A percentile compares a stretch with the other conserved stretches of the same genome.
Conservation (phyloP, 2,888 invertebrate species). For the Syritta pipiens region DNA sequence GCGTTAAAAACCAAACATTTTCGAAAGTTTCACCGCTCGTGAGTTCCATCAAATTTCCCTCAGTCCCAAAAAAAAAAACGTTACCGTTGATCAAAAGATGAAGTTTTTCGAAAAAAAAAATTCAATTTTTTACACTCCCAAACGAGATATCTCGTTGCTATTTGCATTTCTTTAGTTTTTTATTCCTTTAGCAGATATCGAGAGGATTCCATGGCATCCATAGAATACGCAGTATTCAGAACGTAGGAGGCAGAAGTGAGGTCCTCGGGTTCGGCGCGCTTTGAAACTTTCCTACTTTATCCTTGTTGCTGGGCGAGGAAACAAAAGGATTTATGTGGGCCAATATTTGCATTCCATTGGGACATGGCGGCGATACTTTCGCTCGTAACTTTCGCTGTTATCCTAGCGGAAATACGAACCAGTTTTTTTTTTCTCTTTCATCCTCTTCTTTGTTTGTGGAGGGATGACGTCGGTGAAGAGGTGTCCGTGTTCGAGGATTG, state of each 20-base stretch:
- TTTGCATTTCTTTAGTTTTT: conserved; percentile 56
- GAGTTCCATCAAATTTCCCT: too few relatives aligned
- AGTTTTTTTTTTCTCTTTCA: conserved; percentile 15
- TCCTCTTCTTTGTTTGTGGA: background rate
- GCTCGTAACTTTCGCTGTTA: conserved; percentile 50
- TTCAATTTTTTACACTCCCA: conserved; percentile 34
- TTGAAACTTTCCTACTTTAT: conserved; percentile 52
- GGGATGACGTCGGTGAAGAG: background rate
- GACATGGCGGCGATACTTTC: conserved; percentile 45
- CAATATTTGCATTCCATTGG: conserved; percentile 64
- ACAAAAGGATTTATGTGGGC: conserved; percentile 57
- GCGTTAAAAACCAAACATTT: too few relatives aligned
- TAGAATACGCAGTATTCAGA: too few relatives aligned
- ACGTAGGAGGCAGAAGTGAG: too few relatives aligned
- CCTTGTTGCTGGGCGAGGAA: conserved; percentile 12
- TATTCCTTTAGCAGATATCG: conserved; percentile 24
- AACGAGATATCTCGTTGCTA: conserved; percentile 46
- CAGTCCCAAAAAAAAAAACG: too few relatives aligned
- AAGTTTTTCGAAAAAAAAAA: conserved; percentile 32
- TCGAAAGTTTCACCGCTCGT: too few relatives aligned
- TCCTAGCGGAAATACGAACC: conserved; percentile 27
- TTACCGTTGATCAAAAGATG: conserved; percentile 37
- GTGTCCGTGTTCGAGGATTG: too few relatives aligned
- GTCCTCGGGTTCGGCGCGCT: too few relatives aligned
- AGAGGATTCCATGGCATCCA: too few relatives aligned